These are phyloP conservation scores for Hypocryptadius cinnamomeus DNA, from an alignment of 2,113 vertebrate species.

Conservation along the genomic window DNA sequence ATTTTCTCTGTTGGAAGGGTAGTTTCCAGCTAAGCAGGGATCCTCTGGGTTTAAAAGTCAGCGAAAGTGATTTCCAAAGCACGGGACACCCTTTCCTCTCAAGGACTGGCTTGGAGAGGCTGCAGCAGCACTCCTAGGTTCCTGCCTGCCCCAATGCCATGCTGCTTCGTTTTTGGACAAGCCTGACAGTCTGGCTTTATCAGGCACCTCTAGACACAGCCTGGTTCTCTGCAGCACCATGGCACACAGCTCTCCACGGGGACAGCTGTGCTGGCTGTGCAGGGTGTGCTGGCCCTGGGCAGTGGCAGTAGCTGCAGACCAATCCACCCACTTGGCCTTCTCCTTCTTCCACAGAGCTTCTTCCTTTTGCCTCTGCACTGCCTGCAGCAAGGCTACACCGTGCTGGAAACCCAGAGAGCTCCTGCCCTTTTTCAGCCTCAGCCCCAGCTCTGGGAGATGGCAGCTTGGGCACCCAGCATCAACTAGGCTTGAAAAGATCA, in stretches of 20 bases:
- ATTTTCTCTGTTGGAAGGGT: conserved; percentile 33
- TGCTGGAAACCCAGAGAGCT: not conserved
- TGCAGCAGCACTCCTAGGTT: rapidly evolving
- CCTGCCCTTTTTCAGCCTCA: not conserved
- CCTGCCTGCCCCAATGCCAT: not conserved
- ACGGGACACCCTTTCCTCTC: not conserved
- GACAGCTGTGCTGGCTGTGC: rapidly evolving
- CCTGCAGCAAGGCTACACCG: not conserved
- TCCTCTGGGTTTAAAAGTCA: conserved; percentile 18
- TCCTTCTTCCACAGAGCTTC: not conserved
- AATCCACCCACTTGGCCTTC: not conserved
- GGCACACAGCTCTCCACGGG: rapidly evolving
- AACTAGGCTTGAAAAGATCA: not conserved
- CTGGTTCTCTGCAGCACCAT: not conserved
- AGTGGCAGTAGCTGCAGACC: not conserved
- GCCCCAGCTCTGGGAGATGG: not conserved
- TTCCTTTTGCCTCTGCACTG: not conserved
- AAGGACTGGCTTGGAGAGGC: not conserved
- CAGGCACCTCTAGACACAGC: not conserved
- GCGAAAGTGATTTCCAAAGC: conserved; percentile 34
- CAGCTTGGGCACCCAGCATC: not conserved
- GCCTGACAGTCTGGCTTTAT: not conserved
- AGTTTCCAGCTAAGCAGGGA: conserved; percentile 27
- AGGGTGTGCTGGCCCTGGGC: not conserved
- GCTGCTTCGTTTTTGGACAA: not conserved